These are phyloP conservation scores for Eptatretus burgeri DNA, from an alignment of 2,113 vertebrate species.

Conservation along the genomic window DNA sequence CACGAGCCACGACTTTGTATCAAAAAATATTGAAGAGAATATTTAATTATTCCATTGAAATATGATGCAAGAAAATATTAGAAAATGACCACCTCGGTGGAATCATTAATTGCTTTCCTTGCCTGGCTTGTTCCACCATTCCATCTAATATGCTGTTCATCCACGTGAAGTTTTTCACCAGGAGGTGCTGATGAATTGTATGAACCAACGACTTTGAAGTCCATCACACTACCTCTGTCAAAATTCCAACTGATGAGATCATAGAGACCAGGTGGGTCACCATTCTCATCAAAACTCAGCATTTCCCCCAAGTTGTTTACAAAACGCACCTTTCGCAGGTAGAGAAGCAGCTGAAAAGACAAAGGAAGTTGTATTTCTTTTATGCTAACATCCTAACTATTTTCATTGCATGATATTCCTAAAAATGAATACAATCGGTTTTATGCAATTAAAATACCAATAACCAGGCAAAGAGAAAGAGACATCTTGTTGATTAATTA, in stretches of 20 bases:
- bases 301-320: not conserved
- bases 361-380: too few relatives aligned
- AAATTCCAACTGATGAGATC: not conserved
- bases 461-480: too few relatives aligned
- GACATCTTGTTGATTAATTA: too few relatives aligned
- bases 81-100: too few relatives aligned
- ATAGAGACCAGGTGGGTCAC: not conserved
- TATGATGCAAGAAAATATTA: too few relatives aligned
- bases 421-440: too few relatives aligned
- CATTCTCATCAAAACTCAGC: conserved; percentile 4
- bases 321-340: conserved; percentile 2
- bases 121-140: not conserved
- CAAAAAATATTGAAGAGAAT: too few relatives aligned
- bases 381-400: too few relatives aligned
- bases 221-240: not conserved
- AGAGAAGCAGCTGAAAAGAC: not conserved
- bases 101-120: not conserved
- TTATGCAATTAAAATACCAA: too few relatives aligned
- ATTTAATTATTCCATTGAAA: too few relatives aligned
- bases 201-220: not conserved
- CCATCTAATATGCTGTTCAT: not conserved
- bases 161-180: not conserved
- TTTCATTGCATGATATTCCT: too few relatives aligned
- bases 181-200: not conserved
- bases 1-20: too few relatives aligned